Conservation (phyloP, 2,888 invertebrate genomes). For the Stenurella melanura region DNA sequence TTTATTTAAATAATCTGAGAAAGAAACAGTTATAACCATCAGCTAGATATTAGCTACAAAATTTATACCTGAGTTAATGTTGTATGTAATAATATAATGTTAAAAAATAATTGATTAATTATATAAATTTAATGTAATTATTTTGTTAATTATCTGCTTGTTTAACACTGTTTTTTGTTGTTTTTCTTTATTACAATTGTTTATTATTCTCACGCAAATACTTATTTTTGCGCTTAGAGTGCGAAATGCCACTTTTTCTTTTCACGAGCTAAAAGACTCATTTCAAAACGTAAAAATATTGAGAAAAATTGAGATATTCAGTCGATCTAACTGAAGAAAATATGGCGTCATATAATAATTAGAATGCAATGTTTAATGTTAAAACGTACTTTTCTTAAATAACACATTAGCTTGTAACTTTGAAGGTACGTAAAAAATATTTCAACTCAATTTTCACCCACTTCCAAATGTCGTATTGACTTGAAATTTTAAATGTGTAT, state of each 20-base stretch:
- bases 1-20: conserved; percentile 60
- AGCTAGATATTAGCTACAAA: conserved; percentile 9
- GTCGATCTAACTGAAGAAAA: not conserved
- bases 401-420: too few relatives aligned
- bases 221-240: not conserved
- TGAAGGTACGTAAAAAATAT: too few relatives aligned
- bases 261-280: too few relatives aligned
- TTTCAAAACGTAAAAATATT: too few relatives aligned
- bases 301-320: too few relatives aligned
- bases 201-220: not conserved
- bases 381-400: too few relatives aligned
- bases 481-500: too few relatives aligned
- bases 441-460: too few relatives aligned
- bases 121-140: not conserved
- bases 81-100: not conserved
- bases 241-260: too few relatives aligned
- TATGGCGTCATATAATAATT: not conserved
- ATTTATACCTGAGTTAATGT: conserved; percentile 11
- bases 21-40: conserved; percentile 50
- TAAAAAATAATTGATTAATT: conserved; percentile 14
- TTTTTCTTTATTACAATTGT: not conserved
- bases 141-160: not conserved
- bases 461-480: too few relatives aligned
- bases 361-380: not conserved
- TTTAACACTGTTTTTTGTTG: not conserved